Evolutionary conservation across 2,888 invertebrate species (phyloP).

Genomic region (Eupeodes latifasciatus): DNA sequence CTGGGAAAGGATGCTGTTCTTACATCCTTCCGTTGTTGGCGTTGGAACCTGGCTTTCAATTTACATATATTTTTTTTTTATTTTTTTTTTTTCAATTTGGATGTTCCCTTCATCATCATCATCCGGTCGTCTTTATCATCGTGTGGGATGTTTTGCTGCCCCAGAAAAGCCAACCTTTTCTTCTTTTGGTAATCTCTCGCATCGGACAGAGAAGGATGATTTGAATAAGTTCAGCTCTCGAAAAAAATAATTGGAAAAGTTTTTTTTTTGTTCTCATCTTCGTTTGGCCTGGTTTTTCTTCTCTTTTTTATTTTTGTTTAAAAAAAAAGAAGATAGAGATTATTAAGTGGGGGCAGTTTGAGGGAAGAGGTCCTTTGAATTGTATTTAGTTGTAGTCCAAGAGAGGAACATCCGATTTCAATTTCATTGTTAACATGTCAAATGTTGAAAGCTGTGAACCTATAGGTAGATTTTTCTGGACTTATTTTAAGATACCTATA

Average conservation of each 20-base stretch:
- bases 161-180: conserved; percentile 34
- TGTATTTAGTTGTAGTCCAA: conserved; percentile 39
- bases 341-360: conserved; percentile 15
- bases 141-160: conserved; percentile 41
- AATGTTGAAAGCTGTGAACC: conserved; percentile 33
- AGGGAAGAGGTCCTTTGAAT: conserved; percentile 26
- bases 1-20: conserved; percentile 14
- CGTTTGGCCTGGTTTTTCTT: not conserved
- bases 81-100: conserved; percentile 31
- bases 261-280: conserved; percentile 46
- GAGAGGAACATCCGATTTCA: conserved; percentile 50
- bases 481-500: not conserved
- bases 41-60: conserved; percentile 31
- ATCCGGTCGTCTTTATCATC: conserved; percentile 19
- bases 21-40: conserved; percentile 31
- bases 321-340: conserved; percentile 9
- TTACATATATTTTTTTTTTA: conserved; percentile 4
- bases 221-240: conserved; percentile 68
- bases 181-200: conserved; percentile 34
- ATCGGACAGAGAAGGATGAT: conserved; percentile 51
- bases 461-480: not conserved
- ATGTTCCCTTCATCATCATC: conserved; percentile 16
- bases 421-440: conserved; percentile 56
- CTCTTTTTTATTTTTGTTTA: conserved; percentile 1
- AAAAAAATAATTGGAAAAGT: conserved; percentile 68